These are phyloP conservation scores for Potorous gilbertii DNA, from an alignment of 2,797 vertebrate species.

Conservation along the genomic window DNA sequence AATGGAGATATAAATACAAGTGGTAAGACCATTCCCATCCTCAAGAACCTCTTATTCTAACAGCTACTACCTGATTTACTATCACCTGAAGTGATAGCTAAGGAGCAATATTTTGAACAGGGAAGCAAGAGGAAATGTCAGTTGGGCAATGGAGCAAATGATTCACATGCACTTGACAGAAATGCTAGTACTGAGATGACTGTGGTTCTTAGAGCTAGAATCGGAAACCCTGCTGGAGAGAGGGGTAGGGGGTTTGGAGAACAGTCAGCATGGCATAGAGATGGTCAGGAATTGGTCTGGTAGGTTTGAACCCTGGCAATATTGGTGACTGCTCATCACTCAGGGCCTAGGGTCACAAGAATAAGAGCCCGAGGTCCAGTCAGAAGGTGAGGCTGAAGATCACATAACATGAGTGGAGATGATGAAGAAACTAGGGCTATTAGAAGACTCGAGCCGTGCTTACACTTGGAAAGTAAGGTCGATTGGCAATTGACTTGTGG, in stretches of 20 bases:
- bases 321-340: background rate
- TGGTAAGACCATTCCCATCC: background rate
- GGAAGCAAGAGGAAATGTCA: background rate
- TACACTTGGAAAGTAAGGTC: constrained; percentile 32
- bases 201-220: background rate
- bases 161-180: background rate
- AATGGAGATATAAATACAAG: background rate
- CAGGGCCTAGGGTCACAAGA: background rate
- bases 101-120: background rate
- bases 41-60: background rate
- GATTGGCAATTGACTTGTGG: background rate
- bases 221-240: background rate
- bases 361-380: background rate
- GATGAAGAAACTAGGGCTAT: background rate
- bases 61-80: background rate
- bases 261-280: background rate
- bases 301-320: background rate
- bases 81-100: background rate
- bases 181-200: background rate
- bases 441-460: background rate
- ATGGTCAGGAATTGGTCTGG: background rate
- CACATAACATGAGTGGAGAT: background rate
- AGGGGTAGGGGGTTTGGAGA: background rate
- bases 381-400: background rate
- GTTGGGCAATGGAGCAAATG: background rate